Percentiles rank a stretch among this genome's conserved stretches.
phyloP scores from a whole-genome alignment of 2,113 vertebrate genomes.

The Halichoeres trimaculatus region DNA sequence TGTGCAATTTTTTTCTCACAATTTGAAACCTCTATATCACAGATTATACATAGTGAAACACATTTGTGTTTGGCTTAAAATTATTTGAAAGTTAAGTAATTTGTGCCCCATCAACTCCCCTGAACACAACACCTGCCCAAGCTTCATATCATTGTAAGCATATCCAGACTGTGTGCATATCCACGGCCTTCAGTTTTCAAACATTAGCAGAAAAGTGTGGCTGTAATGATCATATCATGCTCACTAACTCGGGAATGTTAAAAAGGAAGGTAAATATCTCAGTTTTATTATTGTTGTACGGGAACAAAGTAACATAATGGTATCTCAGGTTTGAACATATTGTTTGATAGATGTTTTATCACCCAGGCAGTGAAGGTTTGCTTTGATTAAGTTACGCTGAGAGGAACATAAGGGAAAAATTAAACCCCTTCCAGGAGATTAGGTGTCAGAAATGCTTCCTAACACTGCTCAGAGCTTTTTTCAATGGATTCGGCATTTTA shows the following conservation, averaged over 20 bases:
- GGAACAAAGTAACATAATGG: slow-evolving; percentile 60
- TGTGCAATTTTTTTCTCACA: not conserved
- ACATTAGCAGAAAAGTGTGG: slow-evolving; percentile 46
- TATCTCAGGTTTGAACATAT: slow-evolving; percentile 79
- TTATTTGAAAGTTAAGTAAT: too few relatives aligned
- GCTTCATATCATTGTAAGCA: slow-evolving; percentile 48
- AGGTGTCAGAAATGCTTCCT: slow-evolving; percentile 36
- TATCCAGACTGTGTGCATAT: slow-evolving; percentile 54
- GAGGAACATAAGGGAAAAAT: slow-evolving; percentile 18
- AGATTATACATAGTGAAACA: slow-evolving; percentile 5
- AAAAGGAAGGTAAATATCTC: slow-evolving; percentile 40
- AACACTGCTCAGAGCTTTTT: slow-evolving; percentile 28
- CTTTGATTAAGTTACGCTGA: not conserved
- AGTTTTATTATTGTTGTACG: slow-evolving; percentile 50
- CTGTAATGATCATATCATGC: slow-evolving; percentile 48
- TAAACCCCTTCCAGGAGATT: slow-evolving; percentile 45
- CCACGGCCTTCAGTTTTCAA: slow-evolving; percentile 44
- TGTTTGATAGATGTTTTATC: slow-evolving; percentile 63
- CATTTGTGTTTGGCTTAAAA: not conserved
- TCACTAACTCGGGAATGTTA: slow-evolving; percentile 40
- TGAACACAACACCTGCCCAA: slow-evolving; percentile 21
- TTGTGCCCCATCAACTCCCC: too few relatives aligned
- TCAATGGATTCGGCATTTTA: too few relatives aligned
- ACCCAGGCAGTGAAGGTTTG: slow-evolving; percentile 16
- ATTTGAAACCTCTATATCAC: slow-evolving; percentile 10